These are phyloP conservation scores for Mactra quadrangularis DNA, from an alignment of 1,140 invertebrate genomes.

Conservation along the genomic window DNA sequence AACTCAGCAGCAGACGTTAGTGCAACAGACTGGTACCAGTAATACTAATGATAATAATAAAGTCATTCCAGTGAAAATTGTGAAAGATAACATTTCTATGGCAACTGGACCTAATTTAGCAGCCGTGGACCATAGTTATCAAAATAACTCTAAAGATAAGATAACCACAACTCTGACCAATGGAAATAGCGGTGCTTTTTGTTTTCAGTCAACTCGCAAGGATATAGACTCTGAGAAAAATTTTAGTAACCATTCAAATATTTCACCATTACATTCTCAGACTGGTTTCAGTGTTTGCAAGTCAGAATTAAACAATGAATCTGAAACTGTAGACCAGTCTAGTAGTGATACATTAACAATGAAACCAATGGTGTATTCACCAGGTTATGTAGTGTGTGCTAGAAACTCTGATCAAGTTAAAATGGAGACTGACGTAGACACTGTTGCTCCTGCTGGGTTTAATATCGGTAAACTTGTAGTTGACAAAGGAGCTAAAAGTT, in stretches of 20 bases:
- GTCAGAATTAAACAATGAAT: constrained; percentile 4
- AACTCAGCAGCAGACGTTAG: constrained; percentile 1
- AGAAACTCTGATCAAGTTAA: not conserved
- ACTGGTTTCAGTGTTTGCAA: constrained; percentile 10
- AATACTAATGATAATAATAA: constrained; percentile 5
- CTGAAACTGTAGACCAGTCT: not conserved
- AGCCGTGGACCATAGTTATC: constrained; percentile 12
- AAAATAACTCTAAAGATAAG: not conserved
- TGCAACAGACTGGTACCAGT: not conserved
- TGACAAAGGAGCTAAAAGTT: constrained; percentile 23
- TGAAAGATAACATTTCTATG: not conserved
- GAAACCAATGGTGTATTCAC: constrained; percentile 35
- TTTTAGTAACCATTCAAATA: not conserved
- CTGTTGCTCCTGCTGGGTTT: not conserved
- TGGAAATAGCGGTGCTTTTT: not conserved
- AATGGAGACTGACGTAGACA: not conserved
- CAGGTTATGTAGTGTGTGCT: constrained; percentile 42
- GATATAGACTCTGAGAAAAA: not conserved
- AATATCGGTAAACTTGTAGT: constrained; percentile 31
- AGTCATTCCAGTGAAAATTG: constrained; percentile 39
- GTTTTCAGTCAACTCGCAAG: not conserved
- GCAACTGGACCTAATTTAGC: not conserved
- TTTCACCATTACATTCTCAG: not conserved
- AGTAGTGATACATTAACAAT: not conserved
- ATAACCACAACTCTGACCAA: constrained; percentile 13